Base-by-base conservation (phyloP, 1,140 invertebrate species). In the Procambarus clarkii region DNA sequence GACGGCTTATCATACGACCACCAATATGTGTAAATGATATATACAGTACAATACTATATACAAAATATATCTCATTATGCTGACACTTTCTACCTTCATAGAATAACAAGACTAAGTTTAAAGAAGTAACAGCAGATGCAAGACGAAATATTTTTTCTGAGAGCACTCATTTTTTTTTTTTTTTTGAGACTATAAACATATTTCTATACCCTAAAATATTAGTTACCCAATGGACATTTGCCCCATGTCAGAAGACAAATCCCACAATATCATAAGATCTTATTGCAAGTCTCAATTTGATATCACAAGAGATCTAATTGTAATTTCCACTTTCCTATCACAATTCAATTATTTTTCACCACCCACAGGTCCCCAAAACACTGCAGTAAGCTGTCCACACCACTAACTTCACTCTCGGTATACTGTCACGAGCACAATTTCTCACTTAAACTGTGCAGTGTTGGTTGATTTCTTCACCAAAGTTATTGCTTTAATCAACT, bases 321-420 rank as follows among this genome's bases (percentile, higher is more conserved):
- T 69, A 74, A 24, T 24, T 58, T 81, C 48, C 48, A 81, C 79
- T 45, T 58, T 81, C 48, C 13, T 81, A 50, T 81, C 48, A 81
- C 46, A 81, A 34, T 44, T 46, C 48, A 81, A 50, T 81, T 81
- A 45, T 81, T 48, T 48, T 54, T 8, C 79, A 81, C 54, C 79
- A 81, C 79, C 79, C 24, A 54, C 8, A n/a, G 34, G 21, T 58
- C 58, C 54, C 48, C 24, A 54, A 48, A 50, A 81, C 79, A 58
- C 69, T 74, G n/a, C n/a, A 74, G 24, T 74, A 8, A 74, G 24
- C 8, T 74, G 69, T 74, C 69, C 69, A 74, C 18, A 64, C 18
- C 69, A 74, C 69, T 74, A 11, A 34, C 18, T 34, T 58, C 79
- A 58, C 13, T 58, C 0, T 81, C 8, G n/a, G 21, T 18, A 81